Percentiles rank a stretch among this genome's conserved stretches.
These are phyloP conservation scores for Ahaetulla prasina DNA, from an alignment of 2,113 vertebrate genomes.

Conservation along the genomic window DNA sequence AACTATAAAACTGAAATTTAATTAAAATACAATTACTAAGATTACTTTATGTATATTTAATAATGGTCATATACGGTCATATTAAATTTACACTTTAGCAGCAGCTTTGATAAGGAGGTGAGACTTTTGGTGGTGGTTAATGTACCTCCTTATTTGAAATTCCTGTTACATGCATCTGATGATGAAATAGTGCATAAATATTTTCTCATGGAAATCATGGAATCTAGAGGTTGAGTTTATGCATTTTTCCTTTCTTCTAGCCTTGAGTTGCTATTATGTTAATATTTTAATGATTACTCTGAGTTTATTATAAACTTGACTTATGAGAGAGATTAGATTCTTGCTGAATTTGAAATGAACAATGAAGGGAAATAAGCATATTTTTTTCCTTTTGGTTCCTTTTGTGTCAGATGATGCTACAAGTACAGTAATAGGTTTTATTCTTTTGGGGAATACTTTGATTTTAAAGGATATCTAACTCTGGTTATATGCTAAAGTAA, in stretches of 20 bases:
- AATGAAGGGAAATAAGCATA: rapidly evolving
- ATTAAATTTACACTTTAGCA: neutral
- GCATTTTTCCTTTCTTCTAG: neutral
- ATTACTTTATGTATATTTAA: neutral
- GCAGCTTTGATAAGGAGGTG: neutral
- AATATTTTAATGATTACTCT: neutral
- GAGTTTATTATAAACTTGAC: neutral
- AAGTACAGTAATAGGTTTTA: neutral
- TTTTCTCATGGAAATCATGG: neutral
- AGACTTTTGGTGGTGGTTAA: neutral
- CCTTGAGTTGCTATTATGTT: neutral
- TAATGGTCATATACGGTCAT: neutral
- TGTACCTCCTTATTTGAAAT: neutral
- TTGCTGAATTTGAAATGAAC: neutral
- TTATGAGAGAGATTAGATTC: neutral
- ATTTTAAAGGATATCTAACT: neutral
- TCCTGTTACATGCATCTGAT: neutral
- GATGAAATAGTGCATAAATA: neutral
- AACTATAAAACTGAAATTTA: neutral
- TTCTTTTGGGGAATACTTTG: rapidly evolving
- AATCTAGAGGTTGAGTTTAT: neutral
- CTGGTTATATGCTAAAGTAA: neutral
- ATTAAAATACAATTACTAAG: neutral
- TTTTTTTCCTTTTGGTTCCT: neutral
- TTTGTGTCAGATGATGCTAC: slow-evolving; percentile 36